Percentiles rank a stretch among this genome's conserved stretches.
phyloP scores from a whole-genome alignment of 2,113 vertebrate genomes.

The Mesitornis unicolor region DNA sequence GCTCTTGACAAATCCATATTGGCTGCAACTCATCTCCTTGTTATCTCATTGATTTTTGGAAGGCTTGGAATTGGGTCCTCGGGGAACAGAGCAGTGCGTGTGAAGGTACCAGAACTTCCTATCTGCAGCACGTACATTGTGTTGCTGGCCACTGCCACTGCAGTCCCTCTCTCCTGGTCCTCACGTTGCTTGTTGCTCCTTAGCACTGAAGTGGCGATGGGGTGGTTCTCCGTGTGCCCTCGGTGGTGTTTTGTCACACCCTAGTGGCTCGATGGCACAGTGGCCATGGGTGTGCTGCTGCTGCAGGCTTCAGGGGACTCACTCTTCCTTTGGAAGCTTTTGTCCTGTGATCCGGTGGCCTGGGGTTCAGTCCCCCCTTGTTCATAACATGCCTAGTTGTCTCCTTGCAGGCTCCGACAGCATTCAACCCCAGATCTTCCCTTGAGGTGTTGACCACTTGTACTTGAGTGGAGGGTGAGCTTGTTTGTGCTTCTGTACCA shows the following conservation, averaged over 20 bases:
- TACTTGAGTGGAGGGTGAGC: background rate
- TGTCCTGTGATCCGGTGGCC: background rate
- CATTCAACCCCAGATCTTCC: background rate
- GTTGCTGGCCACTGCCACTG: background rate
- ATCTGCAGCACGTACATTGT: fast-evolving
- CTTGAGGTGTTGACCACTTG: background rate
- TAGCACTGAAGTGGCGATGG: background rate
- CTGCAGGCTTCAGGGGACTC: background rate
- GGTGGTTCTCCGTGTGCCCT: background rate
- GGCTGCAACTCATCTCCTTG: constrained; percentile 60
- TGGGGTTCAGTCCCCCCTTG: background rate
- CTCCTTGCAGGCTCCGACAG: background rate
- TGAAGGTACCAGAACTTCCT: background rate
- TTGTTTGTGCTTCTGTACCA: background rate
- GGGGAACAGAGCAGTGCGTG: background rate
- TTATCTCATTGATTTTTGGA: constrained; percentile 49
- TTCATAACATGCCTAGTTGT: background rate
- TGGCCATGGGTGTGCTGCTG: background rate
- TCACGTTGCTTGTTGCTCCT: background rate
- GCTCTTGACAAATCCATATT: constrained; percentile 47
- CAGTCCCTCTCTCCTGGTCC: background rate
- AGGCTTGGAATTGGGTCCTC: background rate
- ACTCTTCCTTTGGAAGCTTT: background rate
- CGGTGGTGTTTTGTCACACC: background rate
- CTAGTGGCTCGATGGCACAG: background rate